Base-by-base conservation (phyloP, 2,888 invertebrate genomes). In the Plebejus argus region DNA sequence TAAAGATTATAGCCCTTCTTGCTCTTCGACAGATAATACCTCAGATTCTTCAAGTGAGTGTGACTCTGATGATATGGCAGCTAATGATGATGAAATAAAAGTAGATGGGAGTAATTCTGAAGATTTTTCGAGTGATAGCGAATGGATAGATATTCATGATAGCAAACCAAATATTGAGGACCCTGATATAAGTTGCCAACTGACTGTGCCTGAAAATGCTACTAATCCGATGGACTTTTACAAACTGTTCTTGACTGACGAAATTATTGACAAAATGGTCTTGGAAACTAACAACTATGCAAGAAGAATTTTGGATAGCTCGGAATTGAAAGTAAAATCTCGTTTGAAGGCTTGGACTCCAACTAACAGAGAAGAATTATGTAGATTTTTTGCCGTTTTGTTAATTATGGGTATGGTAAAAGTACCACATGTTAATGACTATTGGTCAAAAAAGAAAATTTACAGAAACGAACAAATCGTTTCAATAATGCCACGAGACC, bases 281-380 rank as follows among this genome's bases (percentile, higher is more conserved):
- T 28, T 76, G 72, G 79, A 81, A 78, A 79, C 80, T 72, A 82
- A 78, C 77, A 79, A 80, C 15, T 82, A 82, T 77, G 79, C 81
- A 78, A 58, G 35, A 49, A 77, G 10, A 49, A 49, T 12, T 49
- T 49, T 49, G 15, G 49, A 49, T 49, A 49, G 49, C 49, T 49
- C 49, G 49, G 49, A 49, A 49, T 49, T 49, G 49, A 49, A 49
- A 49, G 49, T 49, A 15, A 79, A 80, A 79, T 79, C 79, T 56
- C 56, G 77, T 12, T 8, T 28, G 49, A 71, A 72, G 58, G n/a
- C n/a, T n/a, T 81, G 79, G 81, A 76, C 78, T 45, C 76, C 79
- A 76, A 79, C 81, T 76, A 72, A 79, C 66, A 78, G 18, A 70
- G 77, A 79, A 23, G 82, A 82, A 79, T 72, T 82, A 49, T 49